Evolutionary conservation across 1,140 invertebrate genomes (phyloP).

Genomic region (Tachypleus tridentatus): DNA sequence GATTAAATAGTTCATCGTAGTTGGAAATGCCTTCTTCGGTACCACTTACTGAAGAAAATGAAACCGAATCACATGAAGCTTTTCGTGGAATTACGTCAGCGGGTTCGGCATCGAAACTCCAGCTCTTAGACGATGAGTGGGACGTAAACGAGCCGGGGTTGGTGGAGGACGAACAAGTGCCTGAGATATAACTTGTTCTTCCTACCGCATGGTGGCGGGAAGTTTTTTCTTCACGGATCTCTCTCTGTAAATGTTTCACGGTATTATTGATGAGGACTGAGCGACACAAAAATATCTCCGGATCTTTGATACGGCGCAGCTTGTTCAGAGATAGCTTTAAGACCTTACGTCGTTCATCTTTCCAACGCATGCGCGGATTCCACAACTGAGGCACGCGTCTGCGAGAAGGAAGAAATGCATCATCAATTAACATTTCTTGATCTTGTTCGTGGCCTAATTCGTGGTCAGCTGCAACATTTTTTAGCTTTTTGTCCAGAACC

Average conservation of each 20-base stretch:
- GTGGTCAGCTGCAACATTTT: too few relatives aligned
- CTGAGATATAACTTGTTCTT: too few relatives aligned
- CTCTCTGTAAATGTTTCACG: conserved; percentile 57
- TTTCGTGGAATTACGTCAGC: background rate
- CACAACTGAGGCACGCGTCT: conserved; percentile 14
- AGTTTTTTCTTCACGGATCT: conserved; percentile 16
- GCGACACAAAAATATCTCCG: conserved; percentile 70
- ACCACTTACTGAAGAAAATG: too few relatives aligned
- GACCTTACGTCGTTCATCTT: conserved; percentile 58
- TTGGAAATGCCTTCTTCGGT: too few relatives aligned
- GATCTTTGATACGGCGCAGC: conserved; percentile 74
- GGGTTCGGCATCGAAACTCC: background rate
- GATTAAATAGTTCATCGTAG: too few relatives aligned
- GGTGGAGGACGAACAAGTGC: too few relatives aligned
- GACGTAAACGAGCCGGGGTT: too few relatives aligned
- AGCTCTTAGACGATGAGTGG: background rate
- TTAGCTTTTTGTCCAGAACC: too few relatives aligned
- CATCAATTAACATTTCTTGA: too few relatives aligned
- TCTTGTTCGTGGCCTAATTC: too few relatives aligned
- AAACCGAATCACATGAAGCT: background rate
- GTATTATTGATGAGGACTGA: conserved; percentile 86
- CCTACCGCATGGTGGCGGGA: too few relatives aligned
- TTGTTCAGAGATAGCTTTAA: conserved; percentile 77
- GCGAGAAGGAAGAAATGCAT: conserved; percentile 1
- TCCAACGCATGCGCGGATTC: conserved; percentile 27